These are phyloP conservation scores for Setipinna tenuifilis DNA, from an alignment of 2,797 vertebrate genomes.

Conservation along the genomic window DNA sequence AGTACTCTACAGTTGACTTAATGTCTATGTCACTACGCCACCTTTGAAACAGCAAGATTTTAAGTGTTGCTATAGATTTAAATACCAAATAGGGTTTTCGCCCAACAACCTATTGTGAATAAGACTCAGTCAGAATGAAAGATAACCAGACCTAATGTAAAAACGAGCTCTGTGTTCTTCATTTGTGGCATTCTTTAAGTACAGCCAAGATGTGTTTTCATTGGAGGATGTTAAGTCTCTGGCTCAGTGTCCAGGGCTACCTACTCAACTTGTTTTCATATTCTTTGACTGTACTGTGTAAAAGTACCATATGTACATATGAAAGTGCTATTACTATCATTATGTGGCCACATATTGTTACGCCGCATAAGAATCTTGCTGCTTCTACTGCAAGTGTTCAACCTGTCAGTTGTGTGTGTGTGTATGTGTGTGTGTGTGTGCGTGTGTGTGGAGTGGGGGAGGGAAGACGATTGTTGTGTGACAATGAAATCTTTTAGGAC, in stretches of 20 bases:
- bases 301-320: slow-evolving; percentile 66
- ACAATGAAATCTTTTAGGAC: slow-evolving; percentile 71
- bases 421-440: too few relatives aligned
- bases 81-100: not conserved
- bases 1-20: not conserved
- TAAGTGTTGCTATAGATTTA: not conserved
- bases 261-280: slow-evolving; percentile 7
- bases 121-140: not conserved
- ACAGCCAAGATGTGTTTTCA: not conserved
- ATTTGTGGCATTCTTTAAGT: not conserved
- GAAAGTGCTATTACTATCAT: slow-evolving; percentile 83
- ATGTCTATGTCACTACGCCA: slow-evolving; percentile 2
- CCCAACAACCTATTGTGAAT: not conserved
- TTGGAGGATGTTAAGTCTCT: not conserved
- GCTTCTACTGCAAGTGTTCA: slow-evolving; percentile 76
- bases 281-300: slow-evolving; percentile 7
- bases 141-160: not conserved
- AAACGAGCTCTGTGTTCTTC: not conserved
- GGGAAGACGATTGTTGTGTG: slow-evolving; percentile 49
- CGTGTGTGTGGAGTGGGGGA: slow-evolving; percentile 29
- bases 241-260: not conserved
- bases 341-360: slow-evolving; percentile 69
- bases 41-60: not conserved
- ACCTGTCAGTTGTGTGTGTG: slow-evolving; percentile 59
- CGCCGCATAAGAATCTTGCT: slow-evolving; percentile 80